Conservation (phyloP, 2,113 vertebrate genomes). For the Sapajus apella region DNA sequence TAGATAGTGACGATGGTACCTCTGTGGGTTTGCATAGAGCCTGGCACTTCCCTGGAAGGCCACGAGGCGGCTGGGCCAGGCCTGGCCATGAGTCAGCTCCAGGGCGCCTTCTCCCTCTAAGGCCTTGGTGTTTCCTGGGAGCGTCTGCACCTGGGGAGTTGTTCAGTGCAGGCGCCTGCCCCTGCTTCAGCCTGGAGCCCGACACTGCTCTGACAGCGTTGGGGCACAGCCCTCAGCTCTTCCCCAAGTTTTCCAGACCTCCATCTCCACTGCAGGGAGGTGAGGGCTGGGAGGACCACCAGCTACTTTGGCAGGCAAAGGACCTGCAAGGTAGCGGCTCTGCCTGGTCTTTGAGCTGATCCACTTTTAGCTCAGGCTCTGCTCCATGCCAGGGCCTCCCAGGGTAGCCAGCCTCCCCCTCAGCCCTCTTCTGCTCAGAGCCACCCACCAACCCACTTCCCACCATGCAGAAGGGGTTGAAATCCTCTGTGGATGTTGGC, state of each 20-base stretch:
- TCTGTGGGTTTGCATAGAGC: not conserved
- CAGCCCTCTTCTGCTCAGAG: not conserved
- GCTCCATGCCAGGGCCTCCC: not conserved
- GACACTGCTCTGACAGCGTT: not conserved
- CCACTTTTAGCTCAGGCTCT: not conserved
- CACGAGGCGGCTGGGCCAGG: not conserved
- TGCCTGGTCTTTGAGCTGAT: not conserved
- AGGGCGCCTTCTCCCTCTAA: not conserved
- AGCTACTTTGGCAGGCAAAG: not conserved
- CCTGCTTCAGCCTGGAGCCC: not conserved
- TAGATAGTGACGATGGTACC: not conserved
- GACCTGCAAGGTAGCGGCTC: not conserved
- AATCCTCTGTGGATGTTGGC: too few species aligned
- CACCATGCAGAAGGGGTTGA: accelerated
- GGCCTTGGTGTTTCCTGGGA: not conserved
- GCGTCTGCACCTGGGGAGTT: not conserved
- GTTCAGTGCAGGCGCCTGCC: not conserved
- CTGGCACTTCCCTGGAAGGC: not conserved
- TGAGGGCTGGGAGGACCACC: accelerated
- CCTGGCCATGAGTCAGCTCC: not conserved
- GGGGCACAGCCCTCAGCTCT: not conserved
- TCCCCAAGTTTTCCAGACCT: too few species aligned
- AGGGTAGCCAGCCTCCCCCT: too few species aligned
- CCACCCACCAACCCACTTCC: not conserved
- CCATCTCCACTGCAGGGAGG: too few species aligned